Evolutionary conservation across 2,113 vertebrate genomes (phyloP).

Genomic region (Onychostoma macrolepis): DNA sequence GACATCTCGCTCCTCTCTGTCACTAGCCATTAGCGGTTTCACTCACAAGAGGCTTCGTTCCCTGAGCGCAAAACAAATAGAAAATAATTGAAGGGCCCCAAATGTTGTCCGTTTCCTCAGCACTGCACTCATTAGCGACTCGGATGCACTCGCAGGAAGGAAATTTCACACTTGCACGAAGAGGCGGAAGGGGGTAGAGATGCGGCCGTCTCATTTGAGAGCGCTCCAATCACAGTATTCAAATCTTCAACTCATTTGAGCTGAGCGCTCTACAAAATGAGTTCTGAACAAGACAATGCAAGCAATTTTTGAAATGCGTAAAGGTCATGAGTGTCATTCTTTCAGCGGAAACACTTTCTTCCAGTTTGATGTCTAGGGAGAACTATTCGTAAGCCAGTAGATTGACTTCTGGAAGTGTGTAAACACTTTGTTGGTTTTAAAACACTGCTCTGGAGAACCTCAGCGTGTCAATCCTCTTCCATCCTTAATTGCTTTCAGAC

Average conservation of each 20-base stretch:
- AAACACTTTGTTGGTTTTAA: not conserved
- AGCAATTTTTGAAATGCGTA: not conserved
- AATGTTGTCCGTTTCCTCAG: not conserved
- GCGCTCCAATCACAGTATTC: not conserved
- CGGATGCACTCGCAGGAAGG: not conserved
- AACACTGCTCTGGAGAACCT: too few relatives aligned
- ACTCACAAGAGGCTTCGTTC: conserved; percentile 37
- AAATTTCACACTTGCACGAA: conserved; percentile 4
- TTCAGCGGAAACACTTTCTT: not conserved
- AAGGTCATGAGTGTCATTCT: conserved; percentile 8
- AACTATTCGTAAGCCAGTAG: not conserved
- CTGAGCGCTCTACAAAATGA: not conserved
- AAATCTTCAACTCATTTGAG: not conserved
- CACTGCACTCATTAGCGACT: conserved; percentile 45
- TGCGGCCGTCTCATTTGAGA: conserved; percentile 2
- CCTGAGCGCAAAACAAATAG: conserved; percentile 32
- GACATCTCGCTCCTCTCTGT: conserved; percentile 53
- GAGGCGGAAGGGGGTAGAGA: not conserved
- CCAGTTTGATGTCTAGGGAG: not conserved
- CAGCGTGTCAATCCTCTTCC: too few relatives aligned
- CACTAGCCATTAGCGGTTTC: conserved; percentile 42
- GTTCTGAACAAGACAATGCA: not conserved
- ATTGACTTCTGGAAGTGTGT: not conserved
- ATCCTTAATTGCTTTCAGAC: too few relatives aligned
- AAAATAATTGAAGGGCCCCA: conserved; percentile 43